Percentiles rank a stretch among this genome's conserved stretches.
Conservation (phyloP, 2,797 vertebrate genomes). For the Smutsia gigantea region DNA sequence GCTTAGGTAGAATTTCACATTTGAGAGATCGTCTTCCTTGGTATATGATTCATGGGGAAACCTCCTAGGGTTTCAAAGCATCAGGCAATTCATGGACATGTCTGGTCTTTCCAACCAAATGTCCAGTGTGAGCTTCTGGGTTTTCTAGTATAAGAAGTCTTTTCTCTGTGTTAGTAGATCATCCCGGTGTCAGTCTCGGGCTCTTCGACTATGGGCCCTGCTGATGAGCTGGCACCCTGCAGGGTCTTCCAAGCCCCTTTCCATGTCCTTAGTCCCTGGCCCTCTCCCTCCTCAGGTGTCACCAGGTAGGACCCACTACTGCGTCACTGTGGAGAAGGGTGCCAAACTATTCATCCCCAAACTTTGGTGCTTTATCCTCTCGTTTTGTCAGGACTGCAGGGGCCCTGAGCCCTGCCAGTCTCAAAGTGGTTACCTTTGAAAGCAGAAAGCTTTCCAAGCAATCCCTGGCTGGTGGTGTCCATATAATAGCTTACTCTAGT, state of each 20-base stretch:
- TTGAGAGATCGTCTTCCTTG: slow-evolving; percentile 59
- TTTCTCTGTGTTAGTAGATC: background rate
- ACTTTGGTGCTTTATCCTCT: background rate
- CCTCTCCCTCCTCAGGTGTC: background rate
- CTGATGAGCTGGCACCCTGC: fast-evolving
- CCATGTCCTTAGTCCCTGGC: fast-evolving
- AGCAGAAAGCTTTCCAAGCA: background rate
- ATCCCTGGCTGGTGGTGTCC: background rate
- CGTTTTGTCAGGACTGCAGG: background rate
- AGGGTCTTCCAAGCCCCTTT: background rate
- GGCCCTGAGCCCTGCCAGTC: background rate
- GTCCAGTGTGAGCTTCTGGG: background rate
- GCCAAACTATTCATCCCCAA: background rate
- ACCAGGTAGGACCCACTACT: fast-evolving
- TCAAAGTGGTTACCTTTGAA: background rate
- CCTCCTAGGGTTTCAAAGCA: slow-evolving; percentile 29
- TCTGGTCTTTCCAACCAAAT: background rate
- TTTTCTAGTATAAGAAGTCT: background rate
- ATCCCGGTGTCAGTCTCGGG: fast-evolving
- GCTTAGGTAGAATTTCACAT: background rate
- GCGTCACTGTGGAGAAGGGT: background rate
- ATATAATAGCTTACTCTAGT: slow-evolving; percentile 11
- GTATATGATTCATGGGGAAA: slow-evolving; percentile 49
- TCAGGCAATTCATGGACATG: background rate
- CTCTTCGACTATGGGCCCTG: background rate